Percentiles rank a stretch among this genome's conserved stretches.
These are phyloP conservation scores for Drosophila robusta DNA, from an alignment of 2,888 invertebrate species.

Conservation along the genomic window DNA sequence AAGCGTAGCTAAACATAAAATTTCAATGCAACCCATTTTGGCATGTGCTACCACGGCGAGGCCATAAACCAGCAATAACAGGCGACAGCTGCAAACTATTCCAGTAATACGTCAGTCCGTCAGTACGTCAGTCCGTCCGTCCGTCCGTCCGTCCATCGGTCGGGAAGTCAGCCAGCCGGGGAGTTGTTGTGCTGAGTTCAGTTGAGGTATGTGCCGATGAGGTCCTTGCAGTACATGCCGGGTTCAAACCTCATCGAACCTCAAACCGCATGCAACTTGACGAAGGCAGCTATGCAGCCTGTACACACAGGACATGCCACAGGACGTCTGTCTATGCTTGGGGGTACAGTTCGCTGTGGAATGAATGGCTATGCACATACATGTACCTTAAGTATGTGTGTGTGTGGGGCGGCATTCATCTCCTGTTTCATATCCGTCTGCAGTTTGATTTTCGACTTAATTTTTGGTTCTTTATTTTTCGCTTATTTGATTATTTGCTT, in stretches of 20 bases:
- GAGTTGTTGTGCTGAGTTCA: conserved; percentile 14
- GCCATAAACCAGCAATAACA: conserved; percentile 50
- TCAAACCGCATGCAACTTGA: conserved; percentile 37
- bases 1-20: conserved; percentile 34
- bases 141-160: not conserved
- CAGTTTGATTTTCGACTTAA: conserved; percentile 38
- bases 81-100: conserved; percentile 72
- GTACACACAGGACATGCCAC: conserved; percentile 35
- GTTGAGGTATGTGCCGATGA: conserved; percentile 15
- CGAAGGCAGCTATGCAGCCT: conserved; percentile 39
- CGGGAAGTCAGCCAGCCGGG: not conserved
- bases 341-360: conserved; percentile 45
- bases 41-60: conserved; percentile 45
- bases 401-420: conserved; percentile 61
- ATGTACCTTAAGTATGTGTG: not conserved
- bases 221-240: conserved; percentile 31
- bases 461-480: not conserved
- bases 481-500: conserved; percentile 20
- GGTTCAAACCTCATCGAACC: conserved; percentile 57
- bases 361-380: no score
- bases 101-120: conserved; percentile 61
- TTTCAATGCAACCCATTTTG: conserved; percentile 43
- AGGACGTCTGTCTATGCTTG: conserved; percentile 24
- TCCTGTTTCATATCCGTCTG: conserved; percentile 75
- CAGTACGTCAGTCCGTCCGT: conserved; percentile 9